phyloP scores from a whole-genome alignment of 2,113 vertebrate species.

The Colinus virginianus region DNA sequence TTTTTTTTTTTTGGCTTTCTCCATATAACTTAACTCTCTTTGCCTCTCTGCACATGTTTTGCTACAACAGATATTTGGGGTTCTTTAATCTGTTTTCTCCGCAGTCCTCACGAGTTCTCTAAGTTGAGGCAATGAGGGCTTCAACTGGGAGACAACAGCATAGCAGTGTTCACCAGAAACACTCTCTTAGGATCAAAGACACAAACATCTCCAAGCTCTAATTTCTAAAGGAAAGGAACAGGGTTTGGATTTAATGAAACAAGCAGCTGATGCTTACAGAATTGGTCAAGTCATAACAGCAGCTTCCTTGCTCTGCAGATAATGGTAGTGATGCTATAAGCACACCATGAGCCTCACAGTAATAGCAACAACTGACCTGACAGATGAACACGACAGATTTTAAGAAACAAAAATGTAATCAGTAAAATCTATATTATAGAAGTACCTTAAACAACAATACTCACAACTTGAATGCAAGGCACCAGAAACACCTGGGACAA shows the following conservation, averaged over 20 bases:
- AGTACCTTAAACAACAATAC: neutral
- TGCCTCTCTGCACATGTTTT: neutral
- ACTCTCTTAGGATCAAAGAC: neutral
- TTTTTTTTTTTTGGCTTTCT: neutral
- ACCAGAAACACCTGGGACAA: neutral
- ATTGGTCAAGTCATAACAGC: neutral
- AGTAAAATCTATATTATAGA: neutral
- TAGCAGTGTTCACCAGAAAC: neutral
- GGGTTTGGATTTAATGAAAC: neutral
- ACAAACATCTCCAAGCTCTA: neutral
- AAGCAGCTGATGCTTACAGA: neutral
- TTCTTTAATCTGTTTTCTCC: neutral
- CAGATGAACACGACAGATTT: neutral
- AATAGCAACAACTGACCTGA: neutral
- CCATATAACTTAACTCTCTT: neutral
- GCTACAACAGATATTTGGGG: neutral
- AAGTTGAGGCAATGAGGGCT: neutral
- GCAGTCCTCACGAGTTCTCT: neutral
- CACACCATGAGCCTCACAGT: neutral
- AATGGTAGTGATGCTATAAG: neutral
- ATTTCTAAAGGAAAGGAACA: neutral
- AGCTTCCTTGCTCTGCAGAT: neutral
- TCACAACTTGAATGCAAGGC: neutral
- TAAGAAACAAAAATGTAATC: neutral
- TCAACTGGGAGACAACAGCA: neutral